These are phyloP conservation scores for Drosophila fulvimacula DNA, from an alignment of 2,888 invertebrate species.

Conservation along the genomic window DNA sequence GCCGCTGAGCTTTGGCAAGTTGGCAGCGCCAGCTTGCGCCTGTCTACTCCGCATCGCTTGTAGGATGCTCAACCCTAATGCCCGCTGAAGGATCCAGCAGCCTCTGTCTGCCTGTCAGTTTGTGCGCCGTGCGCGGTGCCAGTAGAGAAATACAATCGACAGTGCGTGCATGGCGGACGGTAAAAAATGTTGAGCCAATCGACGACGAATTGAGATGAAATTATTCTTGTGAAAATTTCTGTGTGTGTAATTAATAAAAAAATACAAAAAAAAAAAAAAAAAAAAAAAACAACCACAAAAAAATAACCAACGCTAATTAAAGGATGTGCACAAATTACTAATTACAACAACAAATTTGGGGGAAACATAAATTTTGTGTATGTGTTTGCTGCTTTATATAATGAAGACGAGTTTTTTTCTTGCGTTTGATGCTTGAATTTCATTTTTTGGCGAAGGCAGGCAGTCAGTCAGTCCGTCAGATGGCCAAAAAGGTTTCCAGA, in stretches of 20 bases:
- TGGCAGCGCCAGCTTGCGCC: conserved; percentile 47
- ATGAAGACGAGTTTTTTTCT: conserved; percentile 37
- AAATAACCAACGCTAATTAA: conserved; percentile 33
- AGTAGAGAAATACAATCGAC: conserved; percentile 71
- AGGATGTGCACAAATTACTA: conserved; percentile 45
- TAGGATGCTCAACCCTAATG: conserved; percentile 60
- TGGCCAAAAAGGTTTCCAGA: conserved; percentile 49
- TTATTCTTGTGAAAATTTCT: conserved; percentile 62
- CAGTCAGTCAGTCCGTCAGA: conserved; percentile 28
- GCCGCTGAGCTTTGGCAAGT: conserved; percentile 47
- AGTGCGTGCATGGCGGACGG: conserved; percentile 76
- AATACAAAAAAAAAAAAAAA: background rate
- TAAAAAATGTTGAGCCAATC: conserved; percentile 12
- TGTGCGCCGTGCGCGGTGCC: conserved; percentile 70
- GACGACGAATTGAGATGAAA: conserved; percentile 54
- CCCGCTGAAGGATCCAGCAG: conserved; percentile 67
- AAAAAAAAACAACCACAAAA: conserved; percentile 3
- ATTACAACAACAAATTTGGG: conserved; percentile 26
- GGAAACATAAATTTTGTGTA: conserved; percentile 32
- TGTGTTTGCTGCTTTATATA: conserved; percentile 54
- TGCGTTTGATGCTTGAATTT: conserved; percentile 21
- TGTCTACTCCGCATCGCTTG: conserved; percentile 29
- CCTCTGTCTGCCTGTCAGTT: conserved; percentile 47
- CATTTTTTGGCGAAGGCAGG: conserved; percentile 17
- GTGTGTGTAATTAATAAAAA: conserved; percentile 55